These are phyloP conservation scores for Empis livida DNA, from an alignment of 2,888 invertebrate genomes.

Conservation along the genomic window DNA sequence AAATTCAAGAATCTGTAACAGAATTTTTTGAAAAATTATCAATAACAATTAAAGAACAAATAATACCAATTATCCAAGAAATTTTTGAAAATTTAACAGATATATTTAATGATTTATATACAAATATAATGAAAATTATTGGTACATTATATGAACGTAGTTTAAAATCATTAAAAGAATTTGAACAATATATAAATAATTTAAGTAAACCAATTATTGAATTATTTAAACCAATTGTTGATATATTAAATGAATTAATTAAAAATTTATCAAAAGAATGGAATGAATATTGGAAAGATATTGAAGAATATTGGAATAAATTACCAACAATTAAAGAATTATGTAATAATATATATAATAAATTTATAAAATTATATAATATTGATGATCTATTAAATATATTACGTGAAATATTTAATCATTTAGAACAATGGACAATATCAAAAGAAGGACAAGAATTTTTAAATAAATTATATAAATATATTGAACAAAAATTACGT, in stretches of 20 bases:
- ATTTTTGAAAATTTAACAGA: constrained; percentile 16
- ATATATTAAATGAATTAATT: constrained; percentile 32
- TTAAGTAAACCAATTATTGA: constrained; percentile 34
- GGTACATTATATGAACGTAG: constrained; percentile 16
- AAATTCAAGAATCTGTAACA: constrained; percentile 31
- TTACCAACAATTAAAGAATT: constrained; percentile 35
- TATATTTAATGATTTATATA: constrained; percentile 20
- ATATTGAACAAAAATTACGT: constrained; percentile 52
- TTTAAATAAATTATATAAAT: constrained; percentile 44
- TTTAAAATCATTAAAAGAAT: constrained; percentile 21
- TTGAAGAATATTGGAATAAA: constrained; percentile 39
- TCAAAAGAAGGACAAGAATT: constrained; percentile 51
- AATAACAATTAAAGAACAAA: constrained; percentile 34
- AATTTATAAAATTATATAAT: constrained; percentile 37
- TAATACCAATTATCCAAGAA: constrained; percentile 31
- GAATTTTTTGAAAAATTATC: constrained; percentile 31
- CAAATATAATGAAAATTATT: constrained; percentile 17
- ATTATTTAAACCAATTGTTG: constrained; percentile 26
- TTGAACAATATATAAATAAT: constrained; percentile 25
- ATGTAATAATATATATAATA: constrained; percentile 16
- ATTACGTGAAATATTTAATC: constrained; percentile 41
- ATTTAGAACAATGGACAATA: constrained; percentile 46
- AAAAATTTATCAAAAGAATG: constrained; percentile 28
- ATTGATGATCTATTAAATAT: constrained; percentile 44
- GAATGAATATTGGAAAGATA: constrained; percentile 21